phyloP scores from a whole-genome alignment of 2,113 vertebrate genomes.

The Anolis sagrei region DNA sequence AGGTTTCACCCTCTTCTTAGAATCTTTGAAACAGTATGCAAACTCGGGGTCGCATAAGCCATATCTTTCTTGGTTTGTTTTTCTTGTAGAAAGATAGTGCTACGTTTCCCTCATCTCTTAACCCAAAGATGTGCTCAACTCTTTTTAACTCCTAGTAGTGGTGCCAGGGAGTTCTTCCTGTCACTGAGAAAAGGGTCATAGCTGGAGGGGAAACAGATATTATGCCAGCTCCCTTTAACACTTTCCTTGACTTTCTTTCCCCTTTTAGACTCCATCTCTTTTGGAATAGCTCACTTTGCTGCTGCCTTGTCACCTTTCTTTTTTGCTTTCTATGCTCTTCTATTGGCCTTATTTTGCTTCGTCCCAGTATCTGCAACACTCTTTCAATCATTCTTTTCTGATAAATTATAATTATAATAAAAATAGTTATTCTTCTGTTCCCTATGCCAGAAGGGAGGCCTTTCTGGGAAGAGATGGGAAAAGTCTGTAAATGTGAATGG shows the following conservation, averaged over 20 bases:
- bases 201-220: background rate
- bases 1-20: slow-evolving; percentile 31
- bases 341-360: background rate
- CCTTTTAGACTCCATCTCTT: accelerated
- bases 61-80: slow-evolving; percentile 70
- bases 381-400: too few relatives aligned
- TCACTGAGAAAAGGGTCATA: too few relatives aligned
- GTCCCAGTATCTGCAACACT: background rate
- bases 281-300: background rate
- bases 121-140: slow-evolving; percentile 50
- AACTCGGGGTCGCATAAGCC: slow-evolving; percentile 72
- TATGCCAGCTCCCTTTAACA: background rate
- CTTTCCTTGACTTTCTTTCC: background rate
- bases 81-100: slow-evolving; percentile 38
- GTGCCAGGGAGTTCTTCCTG: background rate
- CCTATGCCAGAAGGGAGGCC: too few relatives aligned
- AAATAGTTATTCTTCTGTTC: too few relatives aligned
- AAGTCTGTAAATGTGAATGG: too few relatives aligned
- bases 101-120: background rate
- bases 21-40: slow-evolving; percentile 66
- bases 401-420: too few relatives aligned
- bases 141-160: background rate
- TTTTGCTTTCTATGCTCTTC: background rate
- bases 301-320: background rate
- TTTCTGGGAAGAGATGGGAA: too few relatives aligned